Evolutionary conservation across 2,888 invertebrate species (phyloP).

Genomic region (Idaea biselata): DNA sequence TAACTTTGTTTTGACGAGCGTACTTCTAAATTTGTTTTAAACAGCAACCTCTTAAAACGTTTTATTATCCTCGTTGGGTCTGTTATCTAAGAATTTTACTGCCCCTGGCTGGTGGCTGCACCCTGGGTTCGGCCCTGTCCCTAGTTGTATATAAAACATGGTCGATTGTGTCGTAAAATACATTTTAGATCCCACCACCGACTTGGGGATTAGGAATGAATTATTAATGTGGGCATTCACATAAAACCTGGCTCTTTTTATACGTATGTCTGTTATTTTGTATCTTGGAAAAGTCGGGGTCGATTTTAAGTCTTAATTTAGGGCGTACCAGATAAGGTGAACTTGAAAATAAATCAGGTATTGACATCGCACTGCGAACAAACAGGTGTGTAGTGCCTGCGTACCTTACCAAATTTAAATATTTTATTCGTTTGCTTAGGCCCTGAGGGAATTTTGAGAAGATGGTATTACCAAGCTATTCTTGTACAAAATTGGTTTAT

Average conservation of each 20-base stretch:
- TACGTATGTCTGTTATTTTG: constrained; percentile 44
- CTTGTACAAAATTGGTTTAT: not conserved
- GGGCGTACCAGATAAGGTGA: constrained; percentile 5
- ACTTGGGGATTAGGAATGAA: constrained; percentile 72
- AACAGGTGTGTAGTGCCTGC: not conserved
- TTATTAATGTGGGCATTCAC: constrained; percentile 72
- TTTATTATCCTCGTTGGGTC: constrained; percentile 18
- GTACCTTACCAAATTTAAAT: not conserved
- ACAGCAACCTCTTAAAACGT: constrained; percentile 14
- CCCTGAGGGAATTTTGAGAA: not conserved
- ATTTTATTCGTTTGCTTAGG: not conserved
- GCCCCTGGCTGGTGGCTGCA: constrained; percentile 6
- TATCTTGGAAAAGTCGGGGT: constrained; percentile 35
- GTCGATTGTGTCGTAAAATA: constrained; percentile 65
- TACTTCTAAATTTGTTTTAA: constrained; percentile 8
- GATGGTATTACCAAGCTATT: not conserved
- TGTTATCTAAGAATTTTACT: constrained; percentile 20
- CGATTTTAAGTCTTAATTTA: constrained; percentile 34
- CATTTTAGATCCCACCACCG: constrained; percentile 55
- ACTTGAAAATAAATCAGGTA: constrained; percentile 10
- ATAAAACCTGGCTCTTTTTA: constrained; percentile 60
- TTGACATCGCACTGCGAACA: constrained; percentile 4
- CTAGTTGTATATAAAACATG: constrained; percentile 47
- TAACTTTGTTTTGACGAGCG: constrained; percentile 14
- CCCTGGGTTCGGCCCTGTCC: constrained; percentile 33